Conservation (phyloP, 1,140 invertebrate genomes). For the Danaus plexippus region DNA sequence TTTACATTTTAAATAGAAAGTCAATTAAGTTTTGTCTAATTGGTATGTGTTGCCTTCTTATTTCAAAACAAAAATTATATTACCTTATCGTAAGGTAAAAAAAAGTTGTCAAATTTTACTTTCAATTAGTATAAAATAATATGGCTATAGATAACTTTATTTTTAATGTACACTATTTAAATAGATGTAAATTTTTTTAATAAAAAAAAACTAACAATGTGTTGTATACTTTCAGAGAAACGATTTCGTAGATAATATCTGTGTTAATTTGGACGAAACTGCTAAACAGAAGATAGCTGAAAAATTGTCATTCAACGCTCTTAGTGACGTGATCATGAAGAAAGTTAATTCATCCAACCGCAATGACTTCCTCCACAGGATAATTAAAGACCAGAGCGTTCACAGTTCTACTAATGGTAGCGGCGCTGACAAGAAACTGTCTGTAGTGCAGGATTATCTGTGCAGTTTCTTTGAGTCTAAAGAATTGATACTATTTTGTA, state of each 20-base stretch:
- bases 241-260: slow-evolving; percentile 37
- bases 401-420: slow-evolving; percentile 5
- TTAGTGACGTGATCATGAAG: slow-evolving; percentile 29
- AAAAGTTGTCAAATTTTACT: too few relatives aligned
- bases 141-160: too few relatives aligned
- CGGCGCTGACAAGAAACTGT: slow-evolving; percentile 22
- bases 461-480: slow-evolving; percentile 34
- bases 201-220: too few relatives aligned
- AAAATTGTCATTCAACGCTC: slow-evolving; percentile 24
- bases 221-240: slow-evolving; percentile 35
- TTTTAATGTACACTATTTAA: too few relatives aligned
- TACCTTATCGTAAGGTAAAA: too few relatives aligned
- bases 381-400: slow-evolving; percentile 29
- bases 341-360: slow-evolving; percentile 27
- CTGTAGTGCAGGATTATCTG: slow-evolving; percentile 36
- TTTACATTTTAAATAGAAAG: too few relatives aligned
- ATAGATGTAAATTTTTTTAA: too few relatives aligned
- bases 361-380: slow-evolving; percentile 22
- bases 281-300: slow-evolving; percentile 34
- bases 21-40: too few relatives aligned
- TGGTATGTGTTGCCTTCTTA: too few relatives aligned
- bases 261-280: slow-evolving; percentile 27
- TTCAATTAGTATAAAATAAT: too few relatives aligned
- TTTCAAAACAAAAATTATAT: too few relatives aligned
- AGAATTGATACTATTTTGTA: slow-evolving; percentile 49